These are phyloP conservation scores for Bubo blakistoni DNA, from an alignment of 2,113 vertebrate species.

Conservation along the genomic window DNA sequence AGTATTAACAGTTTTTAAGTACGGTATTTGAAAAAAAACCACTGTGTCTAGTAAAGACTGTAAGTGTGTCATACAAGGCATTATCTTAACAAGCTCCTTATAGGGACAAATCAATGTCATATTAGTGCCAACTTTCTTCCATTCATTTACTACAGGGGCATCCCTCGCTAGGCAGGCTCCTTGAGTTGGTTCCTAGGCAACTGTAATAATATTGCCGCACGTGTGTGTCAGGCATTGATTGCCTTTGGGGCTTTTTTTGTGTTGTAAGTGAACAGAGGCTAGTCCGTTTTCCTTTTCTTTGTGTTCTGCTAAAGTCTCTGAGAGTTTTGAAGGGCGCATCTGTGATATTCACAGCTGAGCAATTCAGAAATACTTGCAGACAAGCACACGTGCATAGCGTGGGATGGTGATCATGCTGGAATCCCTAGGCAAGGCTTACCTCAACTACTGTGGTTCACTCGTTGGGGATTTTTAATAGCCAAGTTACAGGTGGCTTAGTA, in stretches of 20 bases:
- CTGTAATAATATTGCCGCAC: constrained; percentile 20
- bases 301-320: constrained; percentile 16
- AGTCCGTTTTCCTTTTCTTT: constrained; percentile 26
- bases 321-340: constrained; percentile 16
- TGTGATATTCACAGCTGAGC: constrained; percentile 24
- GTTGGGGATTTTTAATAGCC: background rate
- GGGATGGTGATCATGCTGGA: background rate
- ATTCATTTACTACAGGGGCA: background rate
- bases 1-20: background rate
- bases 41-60: background rate
- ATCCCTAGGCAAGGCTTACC: constrained; percentile 1
- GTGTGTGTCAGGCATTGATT: constrained; percentile 23
- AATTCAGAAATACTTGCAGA: constrained; percentile 1
- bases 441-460: background rate
- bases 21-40: background rate
- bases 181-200: constrained; percentile 38
- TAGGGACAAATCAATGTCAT: background rate
- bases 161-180: constrained; percentile 1
- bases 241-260: constrained; percentile 52
- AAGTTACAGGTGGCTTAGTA: background rate
- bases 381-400: background rate
- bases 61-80: background rate
- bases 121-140: constrained; percentile 24
- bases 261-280: constrained; percentile 20
- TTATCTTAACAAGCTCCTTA: background rate